Conservation (phyloP, 2,888 invertebrate genomes). For the Cephus nigrinus region DNA sequence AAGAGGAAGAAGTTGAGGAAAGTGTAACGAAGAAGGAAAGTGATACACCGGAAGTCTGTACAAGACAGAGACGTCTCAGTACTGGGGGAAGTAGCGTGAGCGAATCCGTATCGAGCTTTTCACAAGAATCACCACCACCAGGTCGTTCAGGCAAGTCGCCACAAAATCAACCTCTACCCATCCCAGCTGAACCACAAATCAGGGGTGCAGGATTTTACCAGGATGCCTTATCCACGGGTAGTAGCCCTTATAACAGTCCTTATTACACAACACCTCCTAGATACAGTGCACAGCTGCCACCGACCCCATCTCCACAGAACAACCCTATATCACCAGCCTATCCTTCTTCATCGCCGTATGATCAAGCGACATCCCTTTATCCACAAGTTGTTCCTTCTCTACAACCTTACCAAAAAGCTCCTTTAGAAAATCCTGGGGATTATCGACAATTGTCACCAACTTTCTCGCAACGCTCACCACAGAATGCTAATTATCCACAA, state of each 20-base stretch:
- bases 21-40: slow-evolving; percentile 59
- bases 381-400: slow-evolving; percentile 49
- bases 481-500: slow-evolving; percentile 43
- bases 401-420: slow-evolving; percentile 52
- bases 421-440: slow-evolving; percentile 45
- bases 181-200: slow-evolving; percentile 83
- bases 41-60: slow-evolving; percentile 64
- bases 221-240: slow-evolving; percentile 85
- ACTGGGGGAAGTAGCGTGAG: slow-evolving; percentile 59
- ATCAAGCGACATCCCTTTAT: slow-evolving; percentile 51
- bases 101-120: slow-evolving; percentile 61
- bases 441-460: slow-evolving; percentile 47
- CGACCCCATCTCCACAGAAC: slow-evolving; percentile 72
- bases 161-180: slow-evolving; percentile 67
- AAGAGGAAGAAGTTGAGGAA: slow-evolving; percentile 68
- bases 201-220: slow-evolving; percentile 88
- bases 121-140: slow-evolving; percentile 74
- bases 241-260: slow-evolving; percentile 82
- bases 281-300: slow-evolving; percentile 82
- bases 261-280: slow-evolving; percentile 66
- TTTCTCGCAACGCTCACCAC: slow-evolving; percentile 46
- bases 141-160: slow-evolving; percentile 66
- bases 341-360: slow-evolving; percentile 68
- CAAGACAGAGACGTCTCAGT: slow-evolving; percentile 66
- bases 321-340: slow-evolving; percentile 71